These are phyloP conservation scores for Sebastes fasciatus DNA, from an alignment of 2,113 vertebrate species.

Conservation along the genomic window DNA sequence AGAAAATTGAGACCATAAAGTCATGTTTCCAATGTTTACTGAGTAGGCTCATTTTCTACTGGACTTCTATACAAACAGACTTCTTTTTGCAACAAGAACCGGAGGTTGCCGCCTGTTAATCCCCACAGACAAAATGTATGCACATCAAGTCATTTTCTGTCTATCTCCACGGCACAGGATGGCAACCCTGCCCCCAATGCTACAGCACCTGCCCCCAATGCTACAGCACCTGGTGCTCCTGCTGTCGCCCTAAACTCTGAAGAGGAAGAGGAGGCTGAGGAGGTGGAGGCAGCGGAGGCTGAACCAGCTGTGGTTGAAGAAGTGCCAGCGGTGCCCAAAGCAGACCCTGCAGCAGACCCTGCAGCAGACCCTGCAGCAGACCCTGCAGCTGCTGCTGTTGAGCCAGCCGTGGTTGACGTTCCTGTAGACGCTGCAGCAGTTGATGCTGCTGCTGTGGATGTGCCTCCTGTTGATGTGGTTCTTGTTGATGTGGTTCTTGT, in stretches of 20 bases:
- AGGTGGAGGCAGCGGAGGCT: slow-evolving; percentile 52
- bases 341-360: slow-evolving; percentile 41
- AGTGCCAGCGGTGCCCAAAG: slow-evolving; percentile 8
- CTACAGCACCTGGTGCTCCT: slow-evolving; percentile 43
- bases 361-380: no score
- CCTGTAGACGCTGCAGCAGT: slow-evolving; percentile 48
- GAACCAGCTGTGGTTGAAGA: slow-evolving; percentile 61
- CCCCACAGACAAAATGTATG: no score
- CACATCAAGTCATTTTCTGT: not conserved
- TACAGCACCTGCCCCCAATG: slow-evolving; percentile 53
- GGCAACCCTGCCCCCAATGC: slow-evolving; percentile 45
- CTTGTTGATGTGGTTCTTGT: slow-evolving; percentile 31
- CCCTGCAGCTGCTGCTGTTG: slow-evolving; percentile 22
- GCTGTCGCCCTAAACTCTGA: slow-evolving; percentile 78
- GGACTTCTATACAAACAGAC: no score
- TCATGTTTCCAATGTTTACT: no score
- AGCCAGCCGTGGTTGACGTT: slow-evolving; percentile 46
- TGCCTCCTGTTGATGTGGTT: slow-evolving; percentile 47
- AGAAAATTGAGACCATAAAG: no score
- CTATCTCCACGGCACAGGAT: slow-evolving; percentile 25
- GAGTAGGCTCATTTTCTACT: no score
- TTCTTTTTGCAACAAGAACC: no score
- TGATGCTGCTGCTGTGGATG: slow-evolving; percentile 42
- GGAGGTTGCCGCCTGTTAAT: no score
- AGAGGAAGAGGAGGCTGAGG: slow-evolving; percentile 77